A percentile compares a stretch with the other conserved stretches of the same genome.
These are phyloP conservation scores for Epicampocera succincta DNA, from an alignment of 2,888 invertebrate genomes.

Conservation along the genomic window DNA sequence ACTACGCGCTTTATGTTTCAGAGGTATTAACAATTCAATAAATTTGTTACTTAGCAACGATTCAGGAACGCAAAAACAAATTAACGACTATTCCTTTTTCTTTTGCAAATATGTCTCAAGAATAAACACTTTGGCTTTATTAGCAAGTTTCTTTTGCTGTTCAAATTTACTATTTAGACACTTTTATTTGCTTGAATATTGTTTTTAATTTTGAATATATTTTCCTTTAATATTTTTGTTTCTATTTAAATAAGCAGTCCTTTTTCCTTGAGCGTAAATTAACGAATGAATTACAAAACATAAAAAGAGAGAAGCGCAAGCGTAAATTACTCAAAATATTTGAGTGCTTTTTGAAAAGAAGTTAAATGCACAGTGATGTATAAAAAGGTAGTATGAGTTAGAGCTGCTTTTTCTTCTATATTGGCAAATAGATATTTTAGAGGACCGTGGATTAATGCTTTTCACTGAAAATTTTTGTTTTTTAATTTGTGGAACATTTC, in stretches of 20 bases:
- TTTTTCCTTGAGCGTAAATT: slow-evolving; percentile 64
- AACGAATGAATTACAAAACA: slow-evolving; percentile 74
- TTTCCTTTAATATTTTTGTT: background rate
- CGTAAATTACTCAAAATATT: slow-evolving; percentile 54
- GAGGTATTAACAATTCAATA: slow-evolving; percentile 15
- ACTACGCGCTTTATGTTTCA: slow-evolving; percentile 55
- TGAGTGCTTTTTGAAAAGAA: slow-evolving; percentile 37
- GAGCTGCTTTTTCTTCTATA: too few species aligned
- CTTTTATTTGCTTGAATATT: background rate
- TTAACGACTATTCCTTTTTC: slow-evolving; percentile 13
- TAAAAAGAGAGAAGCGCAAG: slow-evolving; percentile 65
- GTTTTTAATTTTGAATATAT: background rate
- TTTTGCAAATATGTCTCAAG: slow-evolving; percentile 14
- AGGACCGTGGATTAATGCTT: too few species aligned
- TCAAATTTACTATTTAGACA: background rate
- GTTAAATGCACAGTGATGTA: slow-evolving; percentile 40
- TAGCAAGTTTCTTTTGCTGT: background rate
- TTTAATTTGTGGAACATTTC: too few species aligned
- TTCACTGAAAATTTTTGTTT: too few species aligned
- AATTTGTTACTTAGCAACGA: slow-evolving; percentile 55
- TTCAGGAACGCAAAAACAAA: background rate
- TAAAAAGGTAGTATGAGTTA: background rate
- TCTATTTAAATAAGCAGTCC: slow-evolving; percentile 15
- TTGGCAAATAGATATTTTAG: too few species aligned
- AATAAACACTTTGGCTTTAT: slow-evolving; percentile 3